Base-by-base conservation (phyloP, 2,113 vertebrate genomes). In the Actenoides hombroni region DNA sequence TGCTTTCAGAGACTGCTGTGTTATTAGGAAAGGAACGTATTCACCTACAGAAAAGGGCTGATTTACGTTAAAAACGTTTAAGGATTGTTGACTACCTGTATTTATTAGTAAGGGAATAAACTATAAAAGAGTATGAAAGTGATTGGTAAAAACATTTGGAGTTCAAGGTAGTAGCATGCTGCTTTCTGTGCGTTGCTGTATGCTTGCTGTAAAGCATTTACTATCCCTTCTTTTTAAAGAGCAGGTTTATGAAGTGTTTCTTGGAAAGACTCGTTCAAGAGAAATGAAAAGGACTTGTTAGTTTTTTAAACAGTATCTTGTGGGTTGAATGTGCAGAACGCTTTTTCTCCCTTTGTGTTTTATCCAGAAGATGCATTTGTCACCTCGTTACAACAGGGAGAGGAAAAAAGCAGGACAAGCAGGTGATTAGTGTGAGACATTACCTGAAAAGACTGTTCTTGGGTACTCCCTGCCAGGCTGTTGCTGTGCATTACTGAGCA, bases 231-330 rank as follows among this genome's bases (percentile, higher is more conserved):
- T 76, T 88, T 94, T 94, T 84, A 91, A 97, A 90, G 77, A 89
- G 57, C 70, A 76, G n/a, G 57, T 92, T 96, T 96, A 96, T 96
- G 74, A 91, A 91, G 92, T 96, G 96, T 94, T 92, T 92, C 67
- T 94, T 96, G 83, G 96, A 92, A 89, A 76, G 53, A 76, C 37
- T 84, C 76, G 23, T 89, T 94, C 69, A 76, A 85, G 74, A 87
- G 70, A 94, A 95, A 91, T 73, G 77, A 69, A 77, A 92, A 89
- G 73, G 77, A 3, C 61, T 92, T 82, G 28, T 71, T 90, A 48
- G 48, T 28, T 40, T 94, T 91, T 94, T 78, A 37, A 90, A 75
- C 49, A 85, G 3, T 79, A n/a, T 91, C 63, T 87, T 87, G 25
- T 83, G 69, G 10, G 16, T 63, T 87, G 57, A 77, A 48, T 33